Conservation (phyloP, 1,140 invertebrate species). For the Bombus fervidus region DNA sequence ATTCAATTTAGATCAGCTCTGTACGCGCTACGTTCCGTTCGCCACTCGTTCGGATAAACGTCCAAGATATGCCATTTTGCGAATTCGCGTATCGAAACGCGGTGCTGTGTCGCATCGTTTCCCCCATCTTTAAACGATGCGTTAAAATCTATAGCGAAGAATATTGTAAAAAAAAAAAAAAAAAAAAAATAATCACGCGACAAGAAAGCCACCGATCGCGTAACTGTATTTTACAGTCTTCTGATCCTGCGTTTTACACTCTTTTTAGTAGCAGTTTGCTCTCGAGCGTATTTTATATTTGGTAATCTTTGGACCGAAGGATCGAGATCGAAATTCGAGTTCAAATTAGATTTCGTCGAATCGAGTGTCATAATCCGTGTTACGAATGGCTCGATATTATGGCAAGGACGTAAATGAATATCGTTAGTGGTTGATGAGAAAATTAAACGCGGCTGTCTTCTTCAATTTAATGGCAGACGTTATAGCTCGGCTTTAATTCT, state of each 20-base stretch:
- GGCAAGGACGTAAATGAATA: too few relatives aligned
- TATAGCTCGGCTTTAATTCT: too few relatives aligned
- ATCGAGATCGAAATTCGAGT: neutral
- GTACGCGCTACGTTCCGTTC: conserved; percentile 16
- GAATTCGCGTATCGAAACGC: neutral
- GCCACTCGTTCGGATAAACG: conserved; percentile 41
- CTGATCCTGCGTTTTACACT: neutral
- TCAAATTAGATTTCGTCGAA: neutral
- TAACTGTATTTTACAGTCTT: accelerated
- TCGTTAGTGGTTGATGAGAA: too few relatives aligned
- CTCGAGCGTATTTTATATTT: neutral
- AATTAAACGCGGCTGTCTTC: too few relatives aligned
- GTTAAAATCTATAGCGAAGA: too few relatives aligned
- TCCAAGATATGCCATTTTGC: conserved; percentile 18
- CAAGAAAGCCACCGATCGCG: too few relatives aligned
- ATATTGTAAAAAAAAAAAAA: too few relatives aligned
- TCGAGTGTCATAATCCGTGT: neutral
- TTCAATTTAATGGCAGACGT: too few relatives aligned
- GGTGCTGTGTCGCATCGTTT: neutral
- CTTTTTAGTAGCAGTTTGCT: too few relatives aligned
- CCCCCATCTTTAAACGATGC: neutral
- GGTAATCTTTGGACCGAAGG: neutral
- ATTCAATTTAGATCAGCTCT: conserved; percentile 66
- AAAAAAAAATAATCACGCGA: too few relatives aligned
- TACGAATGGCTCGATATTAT: too few relatives aligned